Evolutionary conservation across 1,140 invertebrate genomes (phyloP).

Genomic region (Drosophila tristis): DNA sequence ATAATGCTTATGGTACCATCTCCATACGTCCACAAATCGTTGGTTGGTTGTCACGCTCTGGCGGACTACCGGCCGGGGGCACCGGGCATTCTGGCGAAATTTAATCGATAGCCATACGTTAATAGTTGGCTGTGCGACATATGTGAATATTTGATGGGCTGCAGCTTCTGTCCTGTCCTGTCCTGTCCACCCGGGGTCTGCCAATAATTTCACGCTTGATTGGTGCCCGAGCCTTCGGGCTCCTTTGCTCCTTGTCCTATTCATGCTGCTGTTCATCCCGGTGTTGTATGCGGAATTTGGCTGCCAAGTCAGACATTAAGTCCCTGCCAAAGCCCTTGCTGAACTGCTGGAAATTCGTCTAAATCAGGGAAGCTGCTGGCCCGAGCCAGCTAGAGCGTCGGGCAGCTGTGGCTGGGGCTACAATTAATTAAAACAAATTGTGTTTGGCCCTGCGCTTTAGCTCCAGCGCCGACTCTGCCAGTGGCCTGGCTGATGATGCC

Average conservation of each 20-base stretch:
- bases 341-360: conserved; percentile 65
- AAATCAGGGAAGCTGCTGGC: conserved; percentile 50
- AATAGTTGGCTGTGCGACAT: conserved; percentile 58
- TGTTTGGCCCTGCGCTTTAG: conserved; percentile 38
- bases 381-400: conserved; percentile 1
- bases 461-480: conserved; percentile 4
- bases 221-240: conserved; percentile 38
- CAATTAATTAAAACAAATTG: conserved; percentile 83
- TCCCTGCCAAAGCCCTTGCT: conserved; percentile 26
- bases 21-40: conserved; percentile 53
- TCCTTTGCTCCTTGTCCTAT: background rate
- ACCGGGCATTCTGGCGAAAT: conserved; percentile 25
- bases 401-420: conserved; percentile 63
- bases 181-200: conserved; percentile 28
- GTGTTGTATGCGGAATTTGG: conserved; percentile 29
- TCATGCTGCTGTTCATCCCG: background rate
- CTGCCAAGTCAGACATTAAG: conserved; percentile 54
- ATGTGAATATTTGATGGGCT: conserved; percentile 69
- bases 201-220: conserved; percentile 72
- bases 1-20: conserved; percentile 55
- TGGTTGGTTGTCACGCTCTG: conserved; percentile 47
- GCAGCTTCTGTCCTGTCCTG: conserved; percentile 47
- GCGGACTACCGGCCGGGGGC: background rate
- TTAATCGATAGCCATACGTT: conserved; percentile 67
- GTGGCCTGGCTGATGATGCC: conserved; percentile 4